Evolutionary conservation across 2,888 invertebrate species (phyloP), one percentile per base, ranked within the genome.

Genomic region (Folsomia candida): DNA sequence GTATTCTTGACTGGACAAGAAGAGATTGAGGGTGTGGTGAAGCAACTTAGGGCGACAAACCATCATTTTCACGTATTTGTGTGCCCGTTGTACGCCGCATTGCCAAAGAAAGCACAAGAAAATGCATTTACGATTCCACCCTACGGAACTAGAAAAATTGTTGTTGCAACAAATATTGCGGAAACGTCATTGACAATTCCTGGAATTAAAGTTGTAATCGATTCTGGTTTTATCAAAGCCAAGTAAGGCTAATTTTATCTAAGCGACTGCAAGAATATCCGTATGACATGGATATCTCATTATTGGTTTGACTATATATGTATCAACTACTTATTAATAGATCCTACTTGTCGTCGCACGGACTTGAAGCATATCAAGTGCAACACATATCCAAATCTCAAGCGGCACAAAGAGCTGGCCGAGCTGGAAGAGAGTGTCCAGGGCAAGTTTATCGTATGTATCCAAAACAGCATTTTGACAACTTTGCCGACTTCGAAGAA

Each of bases 1-100:
- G 91, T 96, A 51, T 97, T 97, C 84, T 85, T 97, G 70, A 97
- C 97, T 62, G 97, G 97, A 0, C 96, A 97, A 85, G 97, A 97
- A 84, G 97, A 97, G 87, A 97, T 97, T 76, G 96, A 97, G 84
- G 81, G 83, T 1, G 82, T 82, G 26, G 83, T 83, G 0, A 81
- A 80, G 67, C 81, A 81, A n/a, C 81, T 84, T 2, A 74, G 79
- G 27, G 81, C 51, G 4, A 18, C 26, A 76, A 87, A 89, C 0
- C 54, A 54, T n/a, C 20, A 20, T 54, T 90, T 91, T 0, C 86
- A 87, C 20, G 85, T 96, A 63, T 87, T 88, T 79, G 91, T 94
- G 11, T 91, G 88, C 82, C 85, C 87, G 1, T 80, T 88, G 68
- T 87, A 87, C 80, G 86, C 87, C 1, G 84, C 86, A 1, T 80